Evolutionary conservation across 2,888 invertebrate species (phyloP).

Genomic region (Chymomyza fuscimana): DNA sequence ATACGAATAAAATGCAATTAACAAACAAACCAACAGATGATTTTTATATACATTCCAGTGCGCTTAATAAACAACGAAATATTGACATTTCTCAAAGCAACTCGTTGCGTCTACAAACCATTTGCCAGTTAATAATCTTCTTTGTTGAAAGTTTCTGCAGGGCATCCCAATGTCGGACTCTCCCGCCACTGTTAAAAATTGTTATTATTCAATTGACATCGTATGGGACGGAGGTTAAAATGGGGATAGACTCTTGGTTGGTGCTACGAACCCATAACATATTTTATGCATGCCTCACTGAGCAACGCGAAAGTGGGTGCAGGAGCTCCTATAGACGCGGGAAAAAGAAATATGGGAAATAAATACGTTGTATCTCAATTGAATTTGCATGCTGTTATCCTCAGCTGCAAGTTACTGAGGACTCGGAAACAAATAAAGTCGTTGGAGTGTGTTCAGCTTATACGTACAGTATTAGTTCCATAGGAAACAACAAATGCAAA

Average conservation of each 20-base stretch:
- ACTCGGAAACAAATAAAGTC: constrained; percentile 10
- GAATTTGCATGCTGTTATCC: constrained; percentile 24
- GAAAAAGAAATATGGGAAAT: background rate
- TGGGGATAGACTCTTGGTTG: background rate
- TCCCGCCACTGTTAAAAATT: background rate
- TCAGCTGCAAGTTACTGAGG: constrained; percentile 7
- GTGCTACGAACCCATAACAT: constrained; percentile 16
- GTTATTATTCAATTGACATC: background rate
- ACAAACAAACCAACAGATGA: no score
- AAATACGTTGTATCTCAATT: constrained; percentile 17
- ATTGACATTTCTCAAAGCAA: no score
- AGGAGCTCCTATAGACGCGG: background rate
- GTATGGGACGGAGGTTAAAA: background rate
- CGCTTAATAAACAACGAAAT: no score
- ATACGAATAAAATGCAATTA: no score
- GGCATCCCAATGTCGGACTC: background rate
- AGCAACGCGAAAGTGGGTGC: constrained; percentile 14
- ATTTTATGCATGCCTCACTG: constrained; percentile 30
- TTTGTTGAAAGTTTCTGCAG: no score
- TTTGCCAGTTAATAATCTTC: no score
- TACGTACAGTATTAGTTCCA: background rate
- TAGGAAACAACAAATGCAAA: background rate
- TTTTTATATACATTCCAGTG: no score
- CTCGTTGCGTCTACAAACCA: no score
- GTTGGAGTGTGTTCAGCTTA: background rate